Evolutionary conservation across 2,888 invertebrate genomes (phyloP).

Genomic region (Anticlea derivata): DNA sequence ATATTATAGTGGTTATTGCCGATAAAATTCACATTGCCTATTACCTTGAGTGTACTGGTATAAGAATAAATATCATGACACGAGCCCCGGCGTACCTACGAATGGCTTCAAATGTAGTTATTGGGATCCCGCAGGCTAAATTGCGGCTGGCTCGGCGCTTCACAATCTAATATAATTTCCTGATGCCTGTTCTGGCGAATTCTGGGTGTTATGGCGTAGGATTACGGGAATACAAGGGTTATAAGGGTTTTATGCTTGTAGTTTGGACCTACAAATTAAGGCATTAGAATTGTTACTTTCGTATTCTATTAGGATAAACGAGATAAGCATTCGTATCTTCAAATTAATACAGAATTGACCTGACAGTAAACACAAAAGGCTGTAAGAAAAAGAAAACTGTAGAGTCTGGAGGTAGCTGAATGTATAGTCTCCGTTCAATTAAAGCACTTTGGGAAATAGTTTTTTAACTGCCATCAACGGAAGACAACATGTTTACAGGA

Average conservation of each 20-base stretch:
- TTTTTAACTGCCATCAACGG: too few species aligned
- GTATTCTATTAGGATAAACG: not conserved
- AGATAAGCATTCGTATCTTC: not conserved
- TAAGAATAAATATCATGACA: constrained; percentile 28
- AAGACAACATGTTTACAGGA: too few species aligned
- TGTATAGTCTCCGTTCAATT: too few species aligned
- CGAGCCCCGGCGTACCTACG: constrained; percentile 38
- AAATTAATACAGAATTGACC: too few species aligned
- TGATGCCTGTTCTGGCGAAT: constrained; percentile 45
- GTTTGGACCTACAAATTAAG: constrained; percentile 11
- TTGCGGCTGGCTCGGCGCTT: constrained; percentile 48
- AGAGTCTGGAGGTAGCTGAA: too few species aligned
- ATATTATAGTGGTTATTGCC: constrained; percentile 13
- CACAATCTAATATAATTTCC: constrained; percentile 57
- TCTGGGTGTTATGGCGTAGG: constrained; percentile 20
- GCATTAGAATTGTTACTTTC: constrained; percentile 7
- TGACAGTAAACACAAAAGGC: not conserved
- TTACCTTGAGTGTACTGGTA: constrained; percentile 8
- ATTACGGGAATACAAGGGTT: constrained; percentile 23
- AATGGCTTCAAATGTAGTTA: constrained; percentile 60
- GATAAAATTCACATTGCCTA: constrained; percentile 14
- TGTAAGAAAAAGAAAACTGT: too few species aligned
- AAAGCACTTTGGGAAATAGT: too few species aligned
- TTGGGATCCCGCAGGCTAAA: constrained; percentile 53
- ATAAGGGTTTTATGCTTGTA: constrained; percentile 18